Conservation (phyloP, 2,888 invertebrate species). For the Eupithecia pulchellata region DNA sequence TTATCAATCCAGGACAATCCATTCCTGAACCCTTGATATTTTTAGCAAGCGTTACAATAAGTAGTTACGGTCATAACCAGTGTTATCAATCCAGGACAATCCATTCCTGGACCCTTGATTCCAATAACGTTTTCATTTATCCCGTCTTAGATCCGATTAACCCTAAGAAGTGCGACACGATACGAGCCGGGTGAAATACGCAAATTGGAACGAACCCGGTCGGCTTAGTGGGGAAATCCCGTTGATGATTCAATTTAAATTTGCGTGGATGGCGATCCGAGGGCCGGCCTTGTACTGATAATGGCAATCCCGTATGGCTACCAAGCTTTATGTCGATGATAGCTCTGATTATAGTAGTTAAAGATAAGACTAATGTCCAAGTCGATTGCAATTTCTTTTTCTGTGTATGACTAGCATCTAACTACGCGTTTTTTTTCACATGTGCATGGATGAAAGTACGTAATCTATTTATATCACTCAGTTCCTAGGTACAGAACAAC, state of each 20-base stretch:
- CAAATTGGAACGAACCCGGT: conserved; percentile 31
- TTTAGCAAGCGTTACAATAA: no score
- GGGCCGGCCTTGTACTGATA: neutral
- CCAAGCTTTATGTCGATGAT: neutral
- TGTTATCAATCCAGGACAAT: conserved; percentile 7
- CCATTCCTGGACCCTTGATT: conserved; percentile 9
- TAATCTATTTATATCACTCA: no score
- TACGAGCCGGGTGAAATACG: conserved; percentile 24
- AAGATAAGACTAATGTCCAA: no score
- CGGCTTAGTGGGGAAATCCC: conserved; percentile 63
- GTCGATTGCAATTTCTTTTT: no score
- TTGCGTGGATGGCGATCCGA: conserved; percentile 62
- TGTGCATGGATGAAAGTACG: no score
- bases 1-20: no score
- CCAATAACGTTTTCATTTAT: conserved; percentile 7
- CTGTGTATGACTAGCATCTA: no score
- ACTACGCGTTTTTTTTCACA: no score
- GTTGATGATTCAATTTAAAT: conserved; percentile 70
- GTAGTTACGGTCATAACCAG: neutral
- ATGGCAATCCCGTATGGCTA: neutral
- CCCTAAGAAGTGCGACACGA: conserved; percentile 14
- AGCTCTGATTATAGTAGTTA: no score
- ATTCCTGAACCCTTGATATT: no score
- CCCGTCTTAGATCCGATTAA: conserved; percentile 16
- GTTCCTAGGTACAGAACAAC: no score